Conservation (phyloP, 2,888 invertebrate species). For the Drosophila sordidapex region DNA sequence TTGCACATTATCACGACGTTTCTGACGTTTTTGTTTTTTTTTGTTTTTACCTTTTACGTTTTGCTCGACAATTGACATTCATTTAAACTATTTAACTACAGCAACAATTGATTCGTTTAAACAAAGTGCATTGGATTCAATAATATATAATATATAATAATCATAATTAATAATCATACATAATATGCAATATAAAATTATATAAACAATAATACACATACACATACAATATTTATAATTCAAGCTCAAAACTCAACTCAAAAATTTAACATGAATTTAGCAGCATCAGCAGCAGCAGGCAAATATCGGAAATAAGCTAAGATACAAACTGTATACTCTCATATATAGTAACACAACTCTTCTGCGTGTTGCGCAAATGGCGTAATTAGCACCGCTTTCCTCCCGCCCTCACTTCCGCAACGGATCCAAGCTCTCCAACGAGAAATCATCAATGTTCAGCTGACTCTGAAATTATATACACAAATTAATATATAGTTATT, state of each 20-base stretch:
- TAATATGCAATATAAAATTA: constrained; percentile 66
- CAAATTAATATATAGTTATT: background rate
- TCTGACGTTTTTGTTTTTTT: constrained; percentile 50
- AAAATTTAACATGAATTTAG: constrained; percentile 31
- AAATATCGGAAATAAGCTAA: constrained; percentile 31
- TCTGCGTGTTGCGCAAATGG: constrained; percentile 59
- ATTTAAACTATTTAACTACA: constrained; percentile 75
- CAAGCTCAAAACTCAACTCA: constrained; percentile 41
- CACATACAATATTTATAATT: constrained; percentile 58
- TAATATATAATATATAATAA: constrained; percentile 60
- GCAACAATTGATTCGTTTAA: constrained; percentile 75
- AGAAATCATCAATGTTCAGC: constrained; percentile 91
- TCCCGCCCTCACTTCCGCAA: constrained; percentile 87
- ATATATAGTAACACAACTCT: constrained; percentile 35
- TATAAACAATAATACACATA: constrained; percentile 78
- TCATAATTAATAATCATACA: constrained; percentile 60
- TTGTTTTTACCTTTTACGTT: constrained; percentile 31
- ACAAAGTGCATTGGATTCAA: constrained; percentile 69
- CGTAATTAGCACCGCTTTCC: constrained; percentile 64
- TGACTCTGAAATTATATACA: constrained; percentile 87
- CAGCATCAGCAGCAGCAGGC: constrained; percentile 44
- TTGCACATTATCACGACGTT: constrained; percentile 74
- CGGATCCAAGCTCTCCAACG: constrained; percentile 96
- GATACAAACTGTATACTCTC: constrained; percentile 35
- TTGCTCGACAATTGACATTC: constrained; percentile 60